phyloP scores from a whole-genome alignment of 2,888 invertebrate species.

The Calameuta pallipes region DNA sequence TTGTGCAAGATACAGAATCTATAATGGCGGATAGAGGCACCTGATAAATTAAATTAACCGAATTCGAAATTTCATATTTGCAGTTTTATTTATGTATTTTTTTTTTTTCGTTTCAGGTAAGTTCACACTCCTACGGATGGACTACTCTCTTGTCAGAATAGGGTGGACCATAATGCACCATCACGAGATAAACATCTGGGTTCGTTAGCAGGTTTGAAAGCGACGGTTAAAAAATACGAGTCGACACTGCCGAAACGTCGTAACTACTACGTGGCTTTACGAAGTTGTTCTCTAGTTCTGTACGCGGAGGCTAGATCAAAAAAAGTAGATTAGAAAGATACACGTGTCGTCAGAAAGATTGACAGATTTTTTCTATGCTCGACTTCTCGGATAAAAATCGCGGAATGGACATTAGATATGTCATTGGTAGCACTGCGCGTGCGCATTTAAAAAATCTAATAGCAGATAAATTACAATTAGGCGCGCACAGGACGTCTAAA shows the following conservation, averaged over 20 bases:
- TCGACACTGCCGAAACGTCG: slow-evolving; percentile 8
- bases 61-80: too few species aligned
- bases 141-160: too few species aligned
- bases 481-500: too few species aligned
- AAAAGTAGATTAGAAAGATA: slow-evolving; percentile 11
- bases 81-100: slow-evolving; percentile 15
- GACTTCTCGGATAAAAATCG: slow-evolving; percentile 9
- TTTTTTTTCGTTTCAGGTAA: slow-evolving; percentile 58
- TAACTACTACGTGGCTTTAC: neutral
- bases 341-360: slow-evolving; percentile 18
- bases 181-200: slow-evolving; percentile 48
- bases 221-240: slow-evolving; percentile 19
- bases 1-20: too few species aligned
- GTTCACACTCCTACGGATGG: slow-evolving; percentile 32
- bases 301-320: slow-evolving; percentile 12
- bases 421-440: too few species aligned
- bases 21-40: too few species aligned
- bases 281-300: too few species aligned
- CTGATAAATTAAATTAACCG: too few species aligned
- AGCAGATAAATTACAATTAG: too few species aligned
- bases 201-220: slow-evolving; percentile 49
- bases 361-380: slow-evolving; percentile 17
- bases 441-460: too few species aligned
- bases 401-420: neutral
- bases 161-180: too few species aligned